Evolutionary conservation across 2,113 vertebrate species (phyloP).

Genomic region (Thunnus maccoyii): DNA sequence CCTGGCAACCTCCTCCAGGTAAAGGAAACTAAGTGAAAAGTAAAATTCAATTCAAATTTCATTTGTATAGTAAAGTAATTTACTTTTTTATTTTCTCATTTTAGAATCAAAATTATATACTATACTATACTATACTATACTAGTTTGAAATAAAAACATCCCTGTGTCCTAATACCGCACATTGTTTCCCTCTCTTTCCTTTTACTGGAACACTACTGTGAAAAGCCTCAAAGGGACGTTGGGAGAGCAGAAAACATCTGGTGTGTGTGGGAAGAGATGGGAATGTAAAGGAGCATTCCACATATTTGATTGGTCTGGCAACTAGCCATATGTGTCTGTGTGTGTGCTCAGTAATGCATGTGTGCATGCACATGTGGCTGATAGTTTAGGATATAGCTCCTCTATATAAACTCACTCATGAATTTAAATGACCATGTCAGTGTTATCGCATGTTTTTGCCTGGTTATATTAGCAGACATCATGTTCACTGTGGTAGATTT

Average conservation of each 20-base stretch:
- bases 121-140: too few species aligned
- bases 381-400: not conserved
- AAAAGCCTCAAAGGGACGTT: constrained; percentile 26
- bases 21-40: constrained; percentile 56
- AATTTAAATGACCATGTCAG: not conserved
- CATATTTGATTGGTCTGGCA: constrained; percentile 7
- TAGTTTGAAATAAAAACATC: not conserved
- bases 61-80: too few species aligned
- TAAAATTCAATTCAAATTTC: too few species aligned
- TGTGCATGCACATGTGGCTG: not conserved
- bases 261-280: constrained; percentile 33
- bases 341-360: not conserved
- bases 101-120: constrained; percentile 6
- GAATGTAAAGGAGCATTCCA: constrained; percentile 36
- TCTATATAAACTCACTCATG: not conserved
- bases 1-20: constrained; percentile 98
- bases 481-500: not conserved
- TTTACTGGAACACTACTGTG: constrained; percentile 9
- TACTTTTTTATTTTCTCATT: not conserved
- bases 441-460: not conserved
- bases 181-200: not conserved
- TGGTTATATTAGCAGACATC: not conserved
- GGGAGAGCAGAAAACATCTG: constrained; percentile 64
- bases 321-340: not conserved
- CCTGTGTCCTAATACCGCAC: not conserved